Base-by-base conservation (phyloP, 2,888 invertebrate species). In the Shargacucullia verbasci region DNA sequence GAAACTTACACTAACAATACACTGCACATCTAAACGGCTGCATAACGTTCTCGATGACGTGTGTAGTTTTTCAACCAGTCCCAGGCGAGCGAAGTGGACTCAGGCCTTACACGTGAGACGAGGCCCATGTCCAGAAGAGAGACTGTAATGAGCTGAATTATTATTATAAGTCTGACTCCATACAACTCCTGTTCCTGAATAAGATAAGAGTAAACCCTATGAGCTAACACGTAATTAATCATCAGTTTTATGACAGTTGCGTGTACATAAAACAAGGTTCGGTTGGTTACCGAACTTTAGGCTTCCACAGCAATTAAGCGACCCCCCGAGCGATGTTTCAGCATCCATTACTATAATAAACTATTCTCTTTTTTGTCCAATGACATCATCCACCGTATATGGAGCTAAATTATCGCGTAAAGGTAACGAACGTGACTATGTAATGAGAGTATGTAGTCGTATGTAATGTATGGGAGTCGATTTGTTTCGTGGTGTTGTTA, bases 331-430 rank as follows among this genome's bases (percentile, higher is more conserved):
- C 65, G 15, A 8, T 58, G 43, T 60, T 65, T 74, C 67, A 71
- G 60, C 64, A 31, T 35, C 46, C 58, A 14, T 54, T 54, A 45
- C 20, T 20, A 20, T 4, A 20, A 2, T 20, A 52, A 61, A 52
- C 25, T 55, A 59, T 61, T 60, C 49, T 54, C 13, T 60, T 70
- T 74, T 66, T 63, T 69, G 50, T 58, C 37, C 50, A 66, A 71
- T 82, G 82, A 83, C 78, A 76, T 83, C 82, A 83, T 72, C 62
- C 39, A 15, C 77, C 70, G 40, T 75, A 71, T 70, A 71, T 71
- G 77, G 80, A 69, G 54, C 55, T 70, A 66, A 70, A 73, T 76
- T 74, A 76, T 73, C 50, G 40, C 56, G 70, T 76, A 66, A 72
- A 74, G 75, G 58, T 55, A 66, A 59, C 33, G 27, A 70, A 79